phyloP scores from a whole-genome alignment of 2,888 invertebrate species.

The Pristionchus mayeri region DNA sequence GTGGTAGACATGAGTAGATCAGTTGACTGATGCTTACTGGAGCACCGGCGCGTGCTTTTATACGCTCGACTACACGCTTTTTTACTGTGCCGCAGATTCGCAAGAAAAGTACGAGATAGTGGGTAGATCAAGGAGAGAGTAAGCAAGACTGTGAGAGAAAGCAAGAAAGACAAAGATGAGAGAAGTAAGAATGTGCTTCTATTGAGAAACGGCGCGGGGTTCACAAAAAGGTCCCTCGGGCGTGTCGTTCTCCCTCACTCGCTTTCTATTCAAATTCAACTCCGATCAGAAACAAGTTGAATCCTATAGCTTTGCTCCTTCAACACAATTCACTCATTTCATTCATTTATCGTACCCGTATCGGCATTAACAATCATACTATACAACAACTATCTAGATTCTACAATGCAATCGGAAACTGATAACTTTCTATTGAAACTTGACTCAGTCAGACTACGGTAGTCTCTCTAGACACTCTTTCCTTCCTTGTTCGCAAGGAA shows the following conservation, averaged over 20 bases:
- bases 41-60: conserved; percentile 39
- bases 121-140: background rate
- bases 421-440: background rate
- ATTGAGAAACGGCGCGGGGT: background rate
- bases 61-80: conserved; percentile 24
- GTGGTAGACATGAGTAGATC: conserved; percentile 38
- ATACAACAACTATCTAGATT: conserved; percentile 27
- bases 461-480: background rate
- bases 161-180: background rate
- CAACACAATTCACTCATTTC: background rate
- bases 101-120: conserved; percentile 6
- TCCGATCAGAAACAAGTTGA: background rate
- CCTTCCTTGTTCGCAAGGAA: conserved; percentile 24
- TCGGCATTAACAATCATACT: background rate
- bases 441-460: background rate
- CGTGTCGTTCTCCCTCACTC: conserved; percentile 11
- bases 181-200: background rate
- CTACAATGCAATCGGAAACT: background rate
- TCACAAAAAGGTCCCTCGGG: background rate
- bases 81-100: background rate
- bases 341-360: conserved; percentile 1
- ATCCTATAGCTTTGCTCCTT: background rate
- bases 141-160: background rate
- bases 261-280: conserved; percentile 33
- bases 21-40: conserved; percentile 8